Evolutionary conservation across 2,113 vertebrate genomes (phyloP).

Genomic region (Cyrtonyx montezumae): DNA sequence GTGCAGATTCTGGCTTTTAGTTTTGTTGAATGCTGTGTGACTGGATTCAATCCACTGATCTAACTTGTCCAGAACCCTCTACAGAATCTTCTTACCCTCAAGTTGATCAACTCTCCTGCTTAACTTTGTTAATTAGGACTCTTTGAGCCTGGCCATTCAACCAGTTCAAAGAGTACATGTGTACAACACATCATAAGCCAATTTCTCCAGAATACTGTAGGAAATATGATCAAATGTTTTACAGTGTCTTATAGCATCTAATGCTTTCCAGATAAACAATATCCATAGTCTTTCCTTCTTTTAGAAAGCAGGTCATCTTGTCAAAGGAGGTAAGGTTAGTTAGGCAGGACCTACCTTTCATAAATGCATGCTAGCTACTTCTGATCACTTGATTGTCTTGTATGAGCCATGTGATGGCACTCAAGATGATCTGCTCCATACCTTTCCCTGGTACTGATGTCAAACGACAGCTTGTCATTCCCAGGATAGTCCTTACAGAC

Average conservation of each 20-base stretch:
- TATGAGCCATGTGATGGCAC: not conserved
- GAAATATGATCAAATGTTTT: not conserved
- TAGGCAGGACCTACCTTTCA: not conserved
- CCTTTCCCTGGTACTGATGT: not conserved
- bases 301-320: not conserved
- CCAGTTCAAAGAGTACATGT: not conserved
- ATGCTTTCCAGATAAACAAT: not conserved
- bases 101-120: not conserved
- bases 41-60: not conserved
- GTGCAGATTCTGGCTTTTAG: not conserved
- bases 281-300: not conserved
- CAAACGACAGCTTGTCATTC: not conserved
- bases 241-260: not conserved
- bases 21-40: not conserved
- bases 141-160: not conserved
- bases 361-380: not conserved
- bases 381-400: not conserved
- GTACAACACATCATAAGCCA: not conserved
- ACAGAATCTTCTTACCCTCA: not conserved
- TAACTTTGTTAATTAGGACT: not conserved
- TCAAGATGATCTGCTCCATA: not conserved
- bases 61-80: not conserved
- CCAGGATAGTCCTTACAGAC: not conserved
- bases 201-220: not conserved
- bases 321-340: not conserved